Evolutionary conservation across 2,888 invertebrate species (phyloP), one percentile per base, ranked within the genome.

Genomic region (Polydrusus pterygomalis): DNA sequence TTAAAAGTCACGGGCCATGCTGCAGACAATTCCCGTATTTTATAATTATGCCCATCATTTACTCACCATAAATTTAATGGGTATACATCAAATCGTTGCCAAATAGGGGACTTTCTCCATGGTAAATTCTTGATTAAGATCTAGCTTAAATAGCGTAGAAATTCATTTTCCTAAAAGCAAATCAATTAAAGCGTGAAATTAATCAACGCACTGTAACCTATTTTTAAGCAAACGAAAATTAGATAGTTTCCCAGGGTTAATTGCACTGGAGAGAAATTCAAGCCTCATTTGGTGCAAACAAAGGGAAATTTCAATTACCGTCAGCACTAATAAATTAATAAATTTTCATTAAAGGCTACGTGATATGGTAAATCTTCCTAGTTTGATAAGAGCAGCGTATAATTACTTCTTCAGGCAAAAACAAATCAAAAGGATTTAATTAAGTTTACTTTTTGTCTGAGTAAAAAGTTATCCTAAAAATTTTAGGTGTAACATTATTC

Each of bases 281-380:
- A 60, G 58, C 58, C 58, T 60, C 58, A 60, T 60, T 60, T 60
- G 58, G 38, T 38, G 58, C 58, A 60, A 60, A 60, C 58, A 60
- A 60, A 60, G 58, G 58, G 38, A 13, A 60, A 38, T 60, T 60
- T 60, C 58, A 60, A 60, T 60, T 60, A 60, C 38, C 58, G 38
- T 38, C 58, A 38, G 38, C 58, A 60, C 13, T 60, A 60, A 60
- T 60, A 60, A 60, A 34, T 60, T 60, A 60, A 60, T 60, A 60
- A 60, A 60, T 60, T 60, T 60, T 38, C 58, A 60, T 60, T 60
- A 60, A 60, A 60, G 38, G 18, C 17, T 18, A 10, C 18, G n/a
- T 60, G 58, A 60, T 60, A 54, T 30, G 54, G 38, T 11, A 25
- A 38, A 38, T 38, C 17, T 60, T 13, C 15, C 34, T 56, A 34